Base-by-base conservation (phyloP, 2,888 invertebrate genomes). In the Phyllotreta striolata region DNA sequence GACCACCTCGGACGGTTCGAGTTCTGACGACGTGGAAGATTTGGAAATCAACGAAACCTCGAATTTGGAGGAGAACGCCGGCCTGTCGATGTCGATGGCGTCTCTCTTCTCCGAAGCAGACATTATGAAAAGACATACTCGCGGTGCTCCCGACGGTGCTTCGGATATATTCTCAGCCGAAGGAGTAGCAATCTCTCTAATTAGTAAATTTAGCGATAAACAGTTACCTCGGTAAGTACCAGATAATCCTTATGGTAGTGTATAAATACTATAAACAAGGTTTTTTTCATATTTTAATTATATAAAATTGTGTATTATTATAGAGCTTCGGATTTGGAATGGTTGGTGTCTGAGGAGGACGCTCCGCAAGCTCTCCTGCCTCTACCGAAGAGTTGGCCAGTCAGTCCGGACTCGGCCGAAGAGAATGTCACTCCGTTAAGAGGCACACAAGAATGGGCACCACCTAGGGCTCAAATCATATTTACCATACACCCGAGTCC, bases 371-470 rank as follows among this genome's bases (percentile, higher is more conserved):
- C 90, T 81, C 80, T 93, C 47, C 81, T 93, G 61, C 92, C 93
- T 1, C 79, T 93, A 74, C 92, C 93, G 9, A 88, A 87, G 70
- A 89, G 89, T 74, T 87, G 87, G 83, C 88, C 88, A 0, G 82
- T 89, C 5, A 88, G 87, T 77, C 88, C 90, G 0, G 89, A 90
- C 77, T 89, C 87, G 70, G 81, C 81, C 5, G 85, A 87, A 66
- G 83, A 84, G 72, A 68, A 76, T 41, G 81, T 87, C 10, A 81
- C 83, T 1, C 82, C 88, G 24, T 81, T 91, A 14, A 83, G 93
- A 40, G 93, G 93, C 6, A 93, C 91, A 9, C 79, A 85, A 52
- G 91, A 91, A 74, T 94, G 93, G 93, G 93, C 93, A 0, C 93
- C 93, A 9, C 93, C 93, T 0, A 83, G 93, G 62, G 87, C 90